Percentiles rank a stretch among this genome's conserved stretches.
These are phyloP conservation scores for Kryptopterus vitreolus DNA, from an alignment of 2,797 vertebrate species.

Conservation along the genomic window DNA sequence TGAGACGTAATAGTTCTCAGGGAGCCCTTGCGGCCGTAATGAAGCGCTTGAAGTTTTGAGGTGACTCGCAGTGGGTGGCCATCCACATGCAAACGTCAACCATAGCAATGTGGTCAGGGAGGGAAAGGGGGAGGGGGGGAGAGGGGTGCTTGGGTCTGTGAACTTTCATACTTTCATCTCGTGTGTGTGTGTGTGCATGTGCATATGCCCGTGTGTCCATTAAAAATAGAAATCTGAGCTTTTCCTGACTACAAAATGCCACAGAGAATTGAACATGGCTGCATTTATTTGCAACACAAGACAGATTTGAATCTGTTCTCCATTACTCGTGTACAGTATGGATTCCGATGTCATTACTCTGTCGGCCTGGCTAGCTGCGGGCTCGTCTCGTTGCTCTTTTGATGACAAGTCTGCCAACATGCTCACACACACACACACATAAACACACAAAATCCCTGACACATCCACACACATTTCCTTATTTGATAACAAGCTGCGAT, in stretches of 20 bases:
- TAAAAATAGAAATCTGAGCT: slow-evolving; percentile 35
- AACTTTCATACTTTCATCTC: slow-evolving; percentile 51
- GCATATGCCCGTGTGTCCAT: slow-evolving; percentile 19
- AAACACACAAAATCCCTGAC: slow-evolving; percentile 12
- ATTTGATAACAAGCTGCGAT: slow-evolving; percentile 55
- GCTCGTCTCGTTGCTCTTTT: slow-evolving; percentile 15
- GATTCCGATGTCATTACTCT: slow-evolving; percentile 12
- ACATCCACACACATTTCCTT: slow-evolving; percentile 47
- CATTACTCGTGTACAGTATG: slow-evolving; percentile 23
- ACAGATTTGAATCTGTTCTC: slow-evolving; percentile 40
- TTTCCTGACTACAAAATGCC: slow-evolving; percentile 22
- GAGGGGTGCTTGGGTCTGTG: slow-evolving; percentile 41
- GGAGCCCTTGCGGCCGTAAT: slow-evolving; percentile 36
- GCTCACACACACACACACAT: slow-evolving; percentile 60
- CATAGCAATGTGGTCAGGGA: slow-evolving; percentile 36
- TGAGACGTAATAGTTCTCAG: slow-evolving; percentile 16
- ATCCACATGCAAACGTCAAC: slow-evolving; percentile 48
- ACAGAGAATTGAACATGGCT: slow-evolving; percentile 17
- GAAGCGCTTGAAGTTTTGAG: slow-evolving; percentile 44
- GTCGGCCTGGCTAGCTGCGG: background rate
- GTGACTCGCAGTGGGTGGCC: slow-evolving; percentile 54
- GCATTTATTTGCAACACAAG: slow-evolving; percentile 29
- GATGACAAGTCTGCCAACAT: slow-evolving; percentile 46
- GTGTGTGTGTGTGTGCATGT: background rate
- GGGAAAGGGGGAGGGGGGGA: slow-evolving; percentile 32